These are phyloP conservation scores for Syngnathus typhle DNA, from an alignment of 2,113 vertebrate genomes.

Conservation along the genomic window DNA sequence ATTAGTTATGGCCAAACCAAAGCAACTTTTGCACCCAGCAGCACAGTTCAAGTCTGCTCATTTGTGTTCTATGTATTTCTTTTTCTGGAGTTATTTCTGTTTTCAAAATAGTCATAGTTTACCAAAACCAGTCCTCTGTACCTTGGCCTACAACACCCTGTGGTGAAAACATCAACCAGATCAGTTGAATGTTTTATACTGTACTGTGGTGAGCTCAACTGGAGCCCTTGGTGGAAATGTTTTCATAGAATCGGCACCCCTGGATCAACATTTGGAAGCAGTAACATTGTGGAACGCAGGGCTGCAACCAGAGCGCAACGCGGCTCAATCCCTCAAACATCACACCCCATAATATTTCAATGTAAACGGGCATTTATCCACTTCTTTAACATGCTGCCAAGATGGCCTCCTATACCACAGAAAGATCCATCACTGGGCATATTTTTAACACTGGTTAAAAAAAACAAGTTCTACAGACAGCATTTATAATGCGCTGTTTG, in stretches of 20 bases:
- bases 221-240: background rate
- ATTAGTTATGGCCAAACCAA: background rate
- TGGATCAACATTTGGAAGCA: constrained; percentile 10
- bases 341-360: background rate
- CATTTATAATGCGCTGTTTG: background rate
- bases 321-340: background rate
- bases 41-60: background rate
- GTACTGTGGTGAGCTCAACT: background rate
- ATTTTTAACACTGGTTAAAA: background rate
- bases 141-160: background rate
- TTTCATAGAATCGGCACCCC: background rate
- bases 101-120: background rate
- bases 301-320: constrained; percentile 2
- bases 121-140: background rate
- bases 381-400: background rate
- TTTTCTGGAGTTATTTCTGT: background rate
- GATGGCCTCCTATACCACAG: background rate
- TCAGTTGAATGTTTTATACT: background rate
- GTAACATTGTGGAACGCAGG: constrained; percentile 5
- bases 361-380: background rate
- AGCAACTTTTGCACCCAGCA: background rate
- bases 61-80: too few relatives aligned
- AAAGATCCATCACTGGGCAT: background rate
- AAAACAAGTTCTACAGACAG: background rate
- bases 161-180: background rate